These are phyloP conservation scores for Micoletzkya japonica DNA, from an alignment of 2,888 invertebrate species.

Conservation along the genomic window DNA sequence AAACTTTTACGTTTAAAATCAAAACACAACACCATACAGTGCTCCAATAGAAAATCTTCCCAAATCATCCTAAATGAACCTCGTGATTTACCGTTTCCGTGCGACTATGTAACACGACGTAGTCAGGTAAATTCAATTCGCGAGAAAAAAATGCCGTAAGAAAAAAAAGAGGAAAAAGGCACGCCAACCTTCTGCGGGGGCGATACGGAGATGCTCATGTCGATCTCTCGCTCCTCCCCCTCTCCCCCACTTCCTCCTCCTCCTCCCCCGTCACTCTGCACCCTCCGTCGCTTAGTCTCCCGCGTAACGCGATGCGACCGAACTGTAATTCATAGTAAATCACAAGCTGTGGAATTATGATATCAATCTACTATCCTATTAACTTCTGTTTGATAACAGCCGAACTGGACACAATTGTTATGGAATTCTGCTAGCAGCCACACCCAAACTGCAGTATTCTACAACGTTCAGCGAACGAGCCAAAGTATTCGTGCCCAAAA, in stretches of 20 bases:
- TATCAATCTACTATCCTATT: too few species aligned
- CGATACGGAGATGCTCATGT: slow-evolving; percentile 13
- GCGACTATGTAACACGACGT: too few species aligned
- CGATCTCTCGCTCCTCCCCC: too few species aligned
- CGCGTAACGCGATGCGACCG: slow-evolving; percentile 7
- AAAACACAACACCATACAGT: neutral
- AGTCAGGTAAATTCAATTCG: too few species aligned
- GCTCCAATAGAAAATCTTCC: too few species aligned
- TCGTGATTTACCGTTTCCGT: too few species aligned
- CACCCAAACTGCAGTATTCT: too few species aligned
- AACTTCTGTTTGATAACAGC: neutral
- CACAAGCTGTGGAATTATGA: neutral
- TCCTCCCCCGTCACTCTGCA: neutral
- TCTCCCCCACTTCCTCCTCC: slow-evolving; percentile 2
- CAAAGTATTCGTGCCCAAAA: too few species aligned
- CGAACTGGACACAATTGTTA: neutral
- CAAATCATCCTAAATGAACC: too few species aligned
- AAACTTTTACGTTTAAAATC: neutral
- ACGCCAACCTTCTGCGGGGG: slow-evolving; percentile 17
- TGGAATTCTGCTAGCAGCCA: too few species aligned
- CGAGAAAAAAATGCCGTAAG: neutral
- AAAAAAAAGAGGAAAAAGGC: neutral
- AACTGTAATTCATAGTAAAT: neutral
- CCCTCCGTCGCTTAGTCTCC: slow-evolving; percentile 9
- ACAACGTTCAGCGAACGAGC: too few species aligned